Evolutionary conservation across 1,140 invertebrate genomes (phyloP), one percentile per base, ranked within the genome.

Genomic region (Nomia melanderi): DNA sequence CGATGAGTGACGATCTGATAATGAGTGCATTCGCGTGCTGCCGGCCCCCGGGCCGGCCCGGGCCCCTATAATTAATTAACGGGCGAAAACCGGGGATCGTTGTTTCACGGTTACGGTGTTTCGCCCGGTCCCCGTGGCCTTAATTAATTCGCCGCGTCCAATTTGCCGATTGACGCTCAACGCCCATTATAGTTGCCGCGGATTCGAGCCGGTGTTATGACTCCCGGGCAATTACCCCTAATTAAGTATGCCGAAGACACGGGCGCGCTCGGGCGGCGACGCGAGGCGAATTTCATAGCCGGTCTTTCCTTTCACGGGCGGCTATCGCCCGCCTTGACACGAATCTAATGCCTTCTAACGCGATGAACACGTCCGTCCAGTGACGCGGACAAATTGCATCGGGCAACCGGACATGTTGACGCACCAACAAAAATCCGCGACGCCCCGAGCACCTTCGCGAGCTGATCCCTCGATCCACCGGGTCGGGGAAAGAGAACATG

Each of bases 51-150:
- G 41, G 2, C 41, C 41, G 14, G 11, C 39, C 4, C 39, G 39
- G 39, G 14, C 63, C 63, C 36, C 69, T 44, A n/a, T 78, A 57
- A 82, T 80, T 81, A 85, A 85, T 85, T 81, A 81, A 85, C 57
- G 74, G n/a, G 50, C 66, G 29, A 50, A 44, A 41, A 50, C 47
- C 12, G n/a, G 66, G 33, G 56, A 54, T 44, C 31, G 57, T 74
- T 59, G 76, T 82, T 72, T 57, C 82, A 72, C 65, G 41, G 62
- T 75, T 75, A 60, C 72, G 50, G 63, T 44, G 57, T 78, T 83
- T 29, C n/a, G 33, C 41, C 12, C 41, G 41, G 12, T 1, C 14
- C 39, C 39, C 14, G 41, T 20, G 41, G 41, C 41, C 41, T 44
- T 44, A 44, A 44, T 44, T 44, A 44, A 44, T 44, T 44, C 41